These are phyloP conservation scores for Drosophila subsilvestris DNA, from an alignment of 2,888 invertebrate genomes.

Conservation along the genomic window DNA sequence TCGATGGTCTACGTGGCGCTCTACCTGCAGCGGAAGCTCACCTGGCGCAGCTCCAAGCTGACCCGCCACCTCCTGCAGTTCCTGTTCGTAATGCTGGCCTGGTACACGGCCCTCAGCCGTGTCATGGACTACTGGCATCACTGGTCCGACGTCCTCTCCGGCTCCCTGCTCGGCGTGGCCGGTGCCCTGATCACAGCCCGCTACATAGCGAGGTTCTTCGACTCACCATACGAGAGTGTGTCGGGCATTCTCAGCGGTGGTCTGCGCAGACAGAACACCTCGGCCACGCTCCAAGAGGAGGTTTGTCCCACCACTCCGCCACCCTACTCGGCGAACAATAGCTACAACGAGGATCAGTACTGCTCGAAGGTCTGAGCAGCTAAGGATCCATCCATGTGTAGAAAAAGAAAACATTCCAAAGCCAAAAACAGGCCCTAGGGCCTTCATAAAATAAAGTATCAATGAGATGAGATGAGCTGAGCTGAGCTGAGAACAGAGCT, in stretches of 20 bases:
- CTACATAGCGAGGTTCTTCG: constrained; percentile 64
- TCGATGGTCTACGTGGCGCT: constrained; percentile 92
- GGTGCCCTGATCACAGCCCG: constrained; percentile 72
- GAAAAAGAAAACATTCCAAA: constrained; percentile 59
- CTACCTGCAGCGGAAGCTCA: constrained; percentile 93
- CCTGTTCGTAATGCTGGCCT: constrained; percentile 75
- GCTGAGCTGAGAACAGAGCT: too few relatives aligned
- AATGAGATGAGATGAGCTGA: not conserved
- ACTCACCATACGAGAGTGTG: constrained; percentile 21
- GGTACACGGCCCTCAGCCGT: constrained; percentile 79
- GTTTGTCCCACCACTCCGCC: constrained; percentile 73
- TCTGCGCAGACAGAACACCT: constrained; percentile 67
- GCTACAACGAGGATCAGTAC: constrained; percentile 69
- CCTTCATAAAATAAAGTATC: constrained; percentile 19
- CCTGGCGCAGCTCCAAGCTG: constrained; percentile 91
- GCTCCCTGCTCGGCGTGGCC: constrained; percentile 66
- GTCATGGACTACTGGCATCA: constrained; percentile 82
- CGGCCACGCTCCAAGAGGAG: constrained; percentile 75
- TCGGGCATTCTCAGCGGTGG: constrained; percentile 12
- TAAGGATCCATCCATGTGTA: constrained; percentile 5
- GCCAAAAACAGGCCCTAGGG: constrained; percentile 7
- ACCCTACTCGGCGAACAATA: constrained; percentile 66
- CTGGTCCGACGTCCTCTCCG: constrained; percentile 80
- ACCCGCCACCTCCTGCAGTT: constrained; percentile 91
- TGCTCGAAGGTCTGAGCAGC: constrained; percentile 71